These are phyloP conservation scores for Atrichornis clamosus DNA, from an alignment of 2,113 vertebrate genomes.

Conservation along the genomic window DNA sequence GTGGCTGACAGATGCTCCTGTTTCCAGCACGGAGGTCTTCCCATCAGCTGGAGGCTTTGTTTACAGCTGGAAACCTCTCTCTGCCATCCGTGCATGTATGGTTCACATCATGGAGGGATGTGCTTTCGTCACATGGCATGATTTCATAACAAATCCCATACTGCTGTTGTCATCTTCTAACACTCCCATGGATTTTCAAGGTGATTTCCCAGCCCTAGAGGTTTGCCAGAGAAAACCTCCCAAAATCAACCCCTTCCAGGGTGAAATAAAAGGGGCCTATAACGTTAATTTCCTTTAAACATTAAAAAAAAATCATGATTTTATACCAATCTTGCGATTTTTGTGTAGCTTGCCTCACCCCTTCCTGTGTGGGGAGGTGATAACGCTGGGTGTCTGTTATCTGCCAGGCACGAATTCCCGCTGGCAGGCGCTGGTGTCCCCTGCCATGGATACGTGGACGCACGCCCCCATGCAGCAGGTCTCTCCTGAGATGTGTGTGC, in stretches of 20 bases:
- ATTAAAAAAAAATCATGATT: background rate
- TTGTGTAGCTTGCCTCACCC: background rate
- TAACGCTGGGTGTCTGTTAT: background rate
- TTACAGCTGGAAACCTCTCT: background rate
- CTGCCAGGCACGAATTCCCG: background rate
- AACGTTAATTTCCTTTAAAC: background rate
- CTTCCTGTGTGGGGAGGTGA: background rate
- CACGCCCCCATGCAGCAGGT: background rate
- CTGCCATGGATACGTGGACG: accelerated
- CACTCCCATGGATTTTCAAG: background rate
- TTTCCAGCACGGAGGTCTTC: background rate
- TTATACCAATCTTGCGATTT: background rate
- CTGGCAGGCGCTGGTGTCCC: background rate
- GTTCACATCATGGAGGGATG: background rate
- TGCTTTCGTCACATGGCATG: background rate
- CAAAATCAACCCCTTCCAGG: background rate
- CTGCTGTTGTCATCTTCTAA: background rate
- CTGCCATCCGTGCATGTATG: background rate
- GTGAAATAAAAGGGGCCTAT: background rate
- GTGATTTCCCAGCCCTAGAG: background rate
- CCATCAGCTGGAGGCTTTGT: background rate
- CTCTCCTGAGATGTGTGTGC: background rate
- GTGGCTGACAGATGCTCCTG: background rate
- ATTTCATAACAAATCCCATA: background rate
- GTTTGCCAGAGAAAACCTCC: background rate